These are phyloP conservation scores for Tiphia femorata DNA, from an alignment of 2,888 invertebrate species.

Conservation along the genomic window DNA sequence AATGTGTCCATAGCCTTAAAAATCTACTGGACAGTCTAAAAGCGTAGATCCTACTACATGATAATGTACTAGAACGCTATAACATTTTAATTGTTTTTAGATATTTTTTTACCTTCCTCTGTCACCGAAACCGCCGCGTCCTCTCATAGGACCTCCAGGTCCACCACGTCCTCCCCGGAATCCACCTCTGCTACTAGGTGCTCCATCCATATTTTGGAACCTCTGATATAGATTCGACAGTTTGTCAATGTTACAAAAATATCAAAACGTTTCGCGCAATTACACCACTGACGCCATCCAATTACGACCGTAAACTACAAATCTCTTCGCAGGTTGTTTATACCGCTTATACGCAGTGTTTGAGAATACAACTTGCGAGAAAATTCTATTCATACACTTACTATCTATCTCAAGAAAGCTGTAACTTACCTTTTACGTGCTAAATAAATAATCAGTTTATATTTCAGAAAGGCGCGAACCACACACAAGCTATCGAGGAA, in stretches of 20 bases:
- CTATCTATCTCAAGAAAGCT: neutral
- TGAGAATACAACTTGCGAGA: no score
- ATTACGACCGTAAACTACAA: no score
- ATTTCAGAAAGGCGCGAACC: constrained; percentile 47
- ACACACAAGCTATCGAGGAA: constrained; percentile 48
- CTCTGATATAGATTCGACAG: neutral
- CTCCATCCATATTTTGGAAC: constrained; percentile 36
- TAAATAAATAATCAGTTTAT: constrained; percentile 27
- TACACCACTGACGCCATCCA: constrained; percentile 20
- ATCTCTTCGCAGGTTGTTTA: no score
- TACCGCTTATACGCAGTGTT: no score
- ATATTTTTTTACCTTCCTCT: constrained; percentile 53
- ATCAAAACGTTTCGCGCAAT: neutral
- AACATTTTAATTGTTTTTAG: neutral
- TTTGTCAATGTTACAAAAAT: neutral
- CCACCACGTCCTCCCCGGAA: constrained; percentile 58
- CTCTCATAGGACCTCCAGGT: constrained; percentile 60
- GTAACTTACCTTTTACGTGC: constrained; percentile 42
- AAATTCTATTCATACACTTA: no score
- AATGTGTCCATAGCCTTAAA: neutral
- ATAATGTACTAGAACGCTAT: no score
- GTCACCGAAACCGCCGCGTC: constrained; percentile 62
- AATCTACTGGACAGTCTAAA: no score
- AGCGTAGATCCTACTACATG: no score
- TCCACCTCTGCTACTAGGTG: constrained; percentile 34